Evolutionary conservation across 2,888 invertebrate species (phyloP).

Genomic region (Athripsodes cinereus): DNA sequence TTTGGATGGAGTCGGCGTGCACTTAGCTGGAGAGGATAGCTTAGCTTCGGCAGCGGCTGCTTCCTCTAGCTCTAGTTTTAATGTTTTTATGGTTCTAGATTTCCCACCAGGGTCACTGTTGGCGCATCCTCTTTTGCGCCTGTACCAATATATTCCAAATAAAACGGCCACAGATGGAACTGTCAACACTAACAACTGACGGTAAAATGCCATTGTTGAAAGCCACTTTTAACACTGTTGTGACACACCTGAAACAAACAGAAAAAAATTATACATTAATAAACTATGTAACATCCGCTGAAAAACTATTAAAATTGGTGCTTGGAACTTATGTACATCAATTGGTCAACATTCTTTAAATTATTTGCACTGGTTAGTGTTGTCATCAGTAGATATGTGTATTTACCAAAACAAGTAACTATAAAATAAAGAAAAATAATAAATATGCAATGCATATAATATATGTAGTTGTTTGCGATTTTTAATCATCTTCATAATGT

Average conservation of each 20-base stretch:
- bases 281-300: no score
- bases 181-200: slow-evolving; percentile 71
- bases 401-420: no score
- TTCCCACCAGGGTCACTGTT: slow-evolving; percentile 70
- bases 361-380: no score
- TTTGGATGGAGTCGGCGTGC: slow-evolving; percentile 12
- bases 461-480: no score
- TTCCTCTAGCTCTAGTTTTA: slow-evolving; percentile 47
- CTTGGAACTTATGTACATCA: no score
- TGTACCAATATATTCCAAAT: slow-evolving; percentile 77
- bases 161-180: slow-evolving; percentile 74
- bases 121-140: slow-evolving; percentile 67
- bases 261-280: background rate
- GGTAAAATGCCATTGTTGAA: slow-evolving; percentile 69
- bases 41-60: slow-evolving; percentile 49
- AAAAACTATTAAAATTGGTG: no score
- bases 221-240: slow-evolving; percentile 64
- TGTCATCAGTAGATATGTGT: no score
- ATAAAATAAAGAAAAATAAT: no score
- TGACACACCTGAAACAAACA: slow-evolving; percentile 40
- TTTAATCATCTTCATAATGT: no score
- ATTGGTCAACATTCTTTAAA: no score
- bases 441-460: no score
- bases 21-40: slow-evolving; percentile 59
- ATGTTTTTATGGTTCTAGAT: slow-evolving; percentile 43